Base-by-base conservation (phyloP, 2,113 vertebrate genomes). In the Leucopternis melanops region DNA sequence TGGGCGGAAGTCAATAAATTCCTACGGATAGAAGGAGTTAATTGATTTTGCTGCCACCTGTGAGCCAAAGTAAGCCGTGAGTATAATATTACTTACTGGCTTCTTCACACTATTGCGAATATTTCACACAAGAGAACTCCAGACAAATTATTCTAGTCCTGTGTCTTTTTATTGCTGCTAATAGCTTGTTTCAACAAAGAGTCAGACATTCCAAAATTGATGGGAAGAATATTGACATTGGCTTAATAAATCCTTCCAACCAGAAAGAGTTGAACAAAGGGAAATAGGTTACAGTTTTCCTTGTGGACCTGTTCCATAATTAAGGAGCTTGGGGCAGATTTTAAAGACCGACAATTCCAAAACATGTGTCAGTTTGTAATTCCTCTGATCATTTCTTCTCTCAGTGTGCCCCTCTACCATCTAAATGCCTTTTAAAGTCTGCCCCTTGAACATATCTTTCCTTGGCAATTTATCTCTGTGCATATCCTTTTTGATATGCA, bases 161-260 rank as follows among this genome's bases (percentile, higher is more conserved):
- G 88, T 91, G 97, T 97, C 97, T 90, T 90, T 97, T 98, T 97
- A 97, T 96, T 96, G 96, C 81, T 89, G 77, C 82, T 97, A 97
- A 97, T 97, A 95, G 88, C 94, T 97, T 97, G 92, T 97, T 97
- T 97, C 86, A 97, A 96, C 96, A 97, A 98, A 97, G 86, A 96
- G 66, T 77, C 96, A 94, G 96, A 92, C 74, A 75, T 94, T 73
- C 71, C 92, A 95, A 72, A 97, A 98, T 86, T 97, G 94, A 97
- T 89, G 81, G 84, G 65, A 97, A 97, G 95, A 98, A 89, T 94
- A 93, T 96, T 98, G 87, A 96, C 82, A 94, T 92, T 94, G 84
- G 89, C 86, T 97, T 97, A 98, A 97, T 93, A 94, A 86, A 97
- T 94, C 87, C 92, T 94, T 95, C 95, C 91, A 95, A 92, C 45